These are phyloP conservation scores for Pseudopodoces humilis DNA, from an alignment of 2,113 vertebrate species.

Conservation along the genomic window DNA sequence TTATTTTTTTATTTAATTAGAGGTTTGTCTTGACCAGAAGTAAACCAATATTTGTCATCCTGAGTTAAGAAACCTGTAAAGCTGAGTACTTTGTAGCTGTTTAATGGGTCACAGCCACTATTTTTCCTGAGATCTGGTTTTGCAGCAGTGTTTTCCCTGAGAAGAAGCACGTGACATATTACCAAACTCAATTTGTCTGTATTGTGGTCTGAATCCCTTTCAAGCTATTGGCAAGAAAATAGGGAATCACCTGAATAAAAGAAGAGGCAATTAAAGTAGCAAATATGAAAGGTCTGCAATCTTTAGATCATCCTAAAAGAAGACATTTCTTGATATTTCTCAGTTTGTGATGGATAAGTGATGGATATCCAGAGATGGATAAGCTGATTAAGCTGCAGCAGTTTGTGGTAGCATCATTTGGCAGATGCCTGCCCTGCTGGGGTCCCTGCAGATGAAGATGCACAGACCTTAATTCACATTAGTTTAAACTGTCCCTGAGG, in stretches of 20 bases:
- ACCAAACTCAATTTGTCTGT: background rate
- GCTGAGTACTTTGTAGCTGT: background rate
- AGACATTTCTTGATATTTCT: background rate
- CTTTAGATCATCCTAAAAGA: background rate
- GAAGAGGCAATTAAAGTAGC: background rate
- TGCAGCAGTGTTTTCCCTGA: background rate
- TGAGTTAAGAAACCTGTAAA: background rate
- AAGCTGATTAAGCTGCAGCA: background rate
- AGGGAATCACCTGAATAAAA: background rate
- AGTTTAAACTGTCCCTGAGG: background rate
- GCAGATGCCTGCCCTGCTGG: background rate
- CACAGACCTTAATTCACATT: background rate
- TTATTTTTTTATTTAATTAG: background rate
- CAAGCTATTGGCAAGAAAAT: background rate
- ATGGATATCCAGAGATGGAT: background rate
- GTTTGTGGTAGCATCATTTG: background rate
- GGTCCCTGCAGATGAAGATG: background rate
- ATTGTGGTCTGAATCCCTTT: background rate
- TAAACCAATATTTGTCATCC: background rate
- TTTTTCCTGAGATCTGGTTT: background rate
- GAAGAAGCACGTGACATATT: accelerated
- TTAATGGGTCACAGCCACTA: background rate
- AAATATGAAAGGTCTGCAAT: background rate
- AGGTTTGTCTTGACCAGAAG: background rate
- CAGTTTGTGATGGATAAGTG: background rate